Conservation (phyloP, 1,140 invertebrate genomes). For the Dolichoris vasculosae region DNA sequence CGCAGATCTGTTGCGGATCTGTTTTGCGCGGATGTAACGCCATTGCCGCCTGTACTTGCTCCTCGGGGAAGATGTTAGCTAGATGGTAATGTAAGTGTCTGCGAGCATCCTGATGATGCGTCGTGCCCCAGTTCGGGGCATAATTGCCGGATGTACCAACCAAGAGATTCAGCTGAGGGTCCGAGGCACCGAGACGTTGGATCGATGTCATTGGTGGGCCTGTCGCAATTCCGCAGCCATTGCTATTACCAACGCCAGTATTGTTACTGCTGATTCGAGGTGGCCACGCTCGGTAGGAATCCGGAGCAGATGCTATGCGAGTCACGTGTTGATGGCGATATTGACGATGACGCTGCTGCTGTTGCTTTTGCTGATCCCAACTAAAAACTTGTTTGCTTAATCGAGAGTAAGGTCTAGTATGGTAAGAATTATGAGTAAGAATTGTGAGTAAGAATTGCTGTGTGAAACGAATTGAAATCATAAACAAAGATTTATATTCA, state of each 20-base stretch:
- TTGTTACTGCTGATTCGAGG: slow-evolving; percentile 52
- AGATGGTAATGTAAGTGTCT: slow-evolving; percentile 88
- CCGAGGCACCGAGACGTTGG: slow-evolving; percentile 77
- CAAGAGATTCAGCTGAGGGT: slow-evolving; percentile 79
- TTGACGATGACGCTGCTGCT: slow-evolving; percentile 60
- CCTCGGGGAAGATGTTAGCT: slow-evolving; percentile 89
- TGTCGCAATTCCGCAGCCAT: slow-evolving; percentile 58
- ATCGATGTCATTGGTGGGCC: slow-evolving; percentile 65
- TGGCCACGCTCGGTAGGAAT: slow-evolving; percentile 77
- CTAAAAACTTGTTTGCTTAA: slow-evolving; percentile 51
- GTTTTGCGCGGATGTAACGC: slow-evolving; percentile 89
- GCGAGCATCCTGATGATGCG: slow-evolving; percentile 81
- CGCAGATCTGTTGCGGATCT: slow-evolving; percentile 91
- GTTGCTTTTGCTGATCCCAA: slow-evolving; percentile 67
- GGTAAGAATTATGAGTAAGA: no score
- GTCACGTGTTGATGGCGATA: slow-evolving; percentile 77
- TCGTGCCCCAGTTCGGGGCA: slow-evolving; percentile 69
- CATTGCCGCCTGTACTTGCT: slow-evolving; percentile 90
- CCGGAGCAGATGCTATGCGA: slow-evolving; percentile 87
- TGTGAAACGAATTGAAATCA: not conserved
- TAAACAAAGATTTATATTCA: not conserved
- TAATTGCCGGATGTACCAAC: slow-evolving; percentile 23
- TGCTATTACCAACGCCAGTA: not conserved
- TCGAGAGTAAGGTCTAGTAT: not conserved
- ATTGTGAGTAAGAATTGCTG: no score